Conservation (phyloP, 2,113 vertebrate genomes). For the Acinonyx jubatus region DNA sequence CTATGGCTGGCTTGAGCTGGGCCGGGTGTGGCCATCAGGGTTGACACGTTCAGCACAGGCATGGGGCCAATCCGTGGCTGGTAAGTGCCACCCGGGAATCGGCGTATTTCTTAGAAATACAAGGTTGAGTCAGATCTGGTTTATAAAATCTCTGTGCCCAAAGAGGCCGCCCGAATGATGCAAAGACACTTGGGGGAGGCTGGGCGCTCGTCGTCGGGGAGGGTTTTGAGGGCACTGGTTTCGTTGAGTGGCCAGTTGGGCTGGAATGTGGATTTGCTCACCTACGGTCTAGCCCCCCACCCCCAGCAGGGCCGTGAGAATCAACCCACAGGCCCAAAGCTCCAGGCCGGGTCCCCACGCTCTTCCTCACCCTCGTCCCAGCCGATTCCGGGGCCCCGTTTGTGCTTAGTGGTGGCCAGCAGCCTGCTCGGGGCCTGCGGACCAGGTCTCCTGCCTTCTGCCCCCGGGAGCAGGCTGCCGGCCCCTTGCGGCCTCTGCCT, state of each 20-base stretch:
- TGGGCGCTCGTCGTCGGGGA: accelerated
- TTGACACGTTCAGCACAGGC: accelerated
- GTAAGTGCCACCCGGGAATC: accelerated
- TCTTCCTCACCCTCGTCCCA: neutral
- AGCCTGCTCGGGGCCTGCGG: neutral
- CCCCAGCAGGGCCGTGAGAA: accelerated
- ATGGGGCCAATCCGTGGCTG: accelerated
- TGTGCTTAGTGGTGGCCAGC: too few relatives aligned
- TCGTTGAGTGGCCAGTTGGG: accelerated
- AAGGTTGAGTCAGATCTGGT: neutral
- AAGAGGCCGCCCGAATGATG: neutral
- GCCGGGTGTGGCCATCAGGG: accelerated
- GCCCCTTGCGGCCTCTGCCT: accelerated
- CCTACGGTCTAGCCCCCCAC: accelerated
- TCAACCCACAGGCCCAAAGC: neutral
- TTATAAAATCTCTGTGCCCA: neutral
- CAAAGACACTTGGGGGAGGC: neutral
- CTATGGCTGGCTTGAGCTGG: neutral
- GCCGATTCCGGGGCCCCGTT: accelerated
- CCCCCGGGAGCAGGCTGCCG: neutral
- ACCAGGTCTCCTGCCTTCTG: accelerated
- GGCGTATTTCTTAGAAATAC: neutral
- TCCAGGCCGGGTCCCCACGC: too few relatives aligned
- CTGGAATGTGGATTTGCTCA: neutral
- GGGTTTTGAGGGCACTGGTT: neutral